These are phyloP conservation scores for Rhopalosiphum maidis DNA, from an alignment of 1,140 invertebrate genomes.

Conservation along the genomic window DNA sequence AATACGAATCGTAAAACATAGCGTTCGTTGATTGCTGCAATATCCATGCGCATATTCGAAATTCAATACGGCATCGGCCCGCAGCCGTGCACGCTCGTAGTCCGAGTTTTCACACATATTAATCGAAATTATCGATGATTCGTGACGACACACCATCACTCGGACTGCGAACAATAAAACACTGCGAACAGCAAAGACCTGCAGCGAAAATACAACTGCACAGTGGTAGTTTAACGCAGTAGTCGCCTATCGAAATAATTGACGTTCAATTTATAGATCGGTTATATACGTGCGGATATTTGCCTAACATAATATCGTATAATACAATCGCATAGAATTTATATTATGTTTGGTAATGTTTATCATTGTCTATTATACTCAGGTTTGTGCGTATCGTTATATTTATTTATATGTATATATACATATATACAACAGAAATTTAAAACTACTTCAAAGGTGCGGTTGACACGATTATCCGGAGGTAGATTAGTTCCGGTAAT, in stretches of 20 bases:
- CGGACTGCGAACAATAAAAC: not conserved
- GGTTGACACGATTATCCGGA: not conserved
- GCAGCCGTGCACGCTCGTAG: not conserved
- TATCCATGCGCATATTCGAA: not conserved
- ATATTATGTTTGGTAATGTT: not conserved
- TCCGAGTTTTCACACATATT: not conserved
- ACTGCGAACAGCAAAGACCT: not conserved
- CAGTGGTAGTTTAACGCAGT: not conserved
- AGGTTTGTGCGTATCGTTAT: not conserved
- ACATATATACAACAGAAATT: not conserved
- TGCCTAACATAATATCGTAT: too few species aligned
- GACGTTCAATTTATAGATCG: not conserved
- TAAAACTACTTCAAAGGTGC: not conserved
- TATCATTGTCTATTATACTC: not conserved
- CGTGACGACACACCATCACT: not conserved
- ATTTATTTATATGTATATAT: too few species aligned
- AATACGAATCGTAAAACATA: slow-evolving; percentile 9
- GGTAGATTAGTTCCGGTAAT: not conserved
- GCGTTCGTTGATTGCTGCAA: slow-evolving; percentile 13
- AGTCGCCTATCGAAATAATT: not conserved
- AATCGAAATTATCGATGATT: not conserved
- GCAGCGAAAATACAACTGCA: not conserved
- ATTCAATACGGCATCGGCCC: not conserved
- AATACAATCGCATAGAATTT: not conserved
- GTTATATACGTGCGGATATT: not conserved